phyloP scores from a whole-genome alignment of 1,140 invertebrate species.

The Hesperophylax magnus region DNA sequence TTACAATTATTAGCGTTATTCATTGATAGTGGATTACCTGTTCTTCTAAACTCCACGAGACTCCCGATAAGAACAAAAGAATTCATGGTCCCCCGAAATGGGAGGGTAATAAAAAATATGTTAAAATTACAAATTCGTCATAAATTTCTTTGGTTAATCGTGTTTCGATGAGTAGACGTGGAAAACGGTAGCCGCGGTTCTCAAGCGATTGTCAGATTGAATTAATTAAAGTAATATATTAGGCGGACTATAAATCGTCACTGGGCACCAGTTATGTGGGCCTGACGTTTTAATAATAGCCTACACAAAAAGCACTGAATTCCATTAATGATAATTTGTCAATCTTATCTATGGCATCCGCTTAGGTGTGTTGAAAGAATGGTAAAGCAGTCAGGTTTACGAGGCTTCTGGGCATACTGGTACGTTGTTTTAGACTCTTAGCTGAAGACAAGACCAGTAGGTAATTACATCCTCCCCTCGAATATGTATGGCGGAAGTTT shows the following conservation, averaged over 20 bases:
- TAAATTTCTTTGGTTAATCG: conserved; percentile 48
- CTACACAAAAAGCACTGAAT: background rate
- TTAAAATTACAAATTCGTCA: conserved; percentile 45
- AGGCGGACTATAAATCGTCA: conserved; percentile 14
- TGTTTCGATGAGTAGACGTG: conserved; percentile 31
- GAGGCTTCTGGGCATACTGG: background rate
- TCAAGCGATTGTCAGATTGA: conserved; percentile 22
- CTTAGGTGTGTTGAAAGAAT: background rate
- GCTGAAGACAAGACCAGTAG: background rate
- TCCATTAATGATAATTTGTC: conserved; percentile 11
- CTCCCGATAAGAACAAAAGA: background rate
- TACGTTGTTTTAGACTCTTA: background rate
- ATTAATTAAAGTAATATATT: conserved; percentile 36
- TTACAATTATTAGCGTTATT: no score
- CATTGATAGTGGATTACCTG: no score
- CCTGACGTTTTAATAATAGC: conserved; percentile 27
- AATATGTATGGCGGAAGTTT: no score
- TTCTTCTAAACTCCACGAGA: no score
- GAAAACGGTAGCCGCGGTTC: conserved; percentile 24
- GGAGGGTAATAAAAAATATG: conserved; percentile 11
- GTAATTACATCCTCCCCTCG: no score
- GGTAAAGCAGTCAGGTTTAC: background rate
- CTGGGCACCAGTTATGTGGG: background rate
- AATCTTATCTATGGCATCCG: conserved; percentile 9
- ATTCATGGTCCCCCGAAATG: conserved; percentile 19